A percentile compares a stretch with the other conserved stretches of the same genome.
Evolutionary conservation across 1,140 invertebrate genomes (phyloP).

Genomic region (Danaus melanippus): DNA sequence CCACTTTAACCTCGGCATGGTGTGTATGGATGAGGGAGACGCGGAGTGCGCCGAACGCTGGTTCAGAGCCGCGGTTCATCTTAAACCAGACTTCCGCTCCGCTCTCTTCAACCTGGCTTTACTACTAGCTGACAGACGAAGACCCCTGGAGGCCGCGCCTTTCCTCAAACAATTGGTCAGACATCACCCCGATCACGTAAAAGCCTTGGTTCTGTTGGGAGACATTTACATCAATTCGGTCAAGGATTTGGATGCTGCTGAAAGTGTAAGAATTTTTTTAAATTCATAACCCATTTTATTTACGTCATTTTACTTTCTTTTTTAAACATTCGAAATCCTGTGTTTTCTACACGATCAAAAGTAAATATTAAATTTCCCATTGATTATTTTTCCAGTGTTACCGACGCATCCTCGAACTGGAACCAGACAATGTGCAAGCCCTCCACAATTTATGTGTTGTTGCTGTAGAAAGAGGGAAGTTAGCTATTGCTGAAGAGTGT

Average conservation of each 20-base stretch:
- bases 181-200: conserved; percentile 94
- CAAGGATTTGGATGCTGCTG: conserved; percentile 93
- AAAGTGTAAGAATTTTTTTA: conserved; percentile 79
- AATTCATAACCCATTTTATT: neutral
- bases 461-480: conserved; percentile 90
- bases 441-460: conserved; percentile 97
- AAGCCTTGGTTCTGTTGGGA: conserved; percentile 93
- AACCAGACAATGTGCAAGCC: conserved; percentile 94
- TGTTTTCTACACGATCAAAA: too few relatives aligned
- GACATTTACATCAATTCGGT: conserved; percentile 98
- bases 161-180: conserved; percentile 93
- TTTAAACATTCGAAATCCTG: neutral
- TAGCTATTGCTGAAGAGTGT: conserved; percentile 87
- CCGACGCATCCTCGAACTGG: conserved; percentile 86
- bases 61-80: conserved; percentile 88
- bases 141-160: conserved; percentile 92
- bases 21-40: conserved; percentile 95
- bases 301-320: neutral
- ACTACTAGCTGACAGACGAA: conserved; percentile 87
- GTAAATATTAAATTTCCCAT: too few relatives aligned
- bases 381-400: conserved; percentile 81
- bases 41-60: conserved; percentile 89
- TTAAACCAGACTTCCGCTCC: conserved; percentile 90
- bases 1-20: conserved; percentile 96
- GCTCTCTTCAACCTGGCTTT: conserved; percentile 96